Evolutionary conservation across 2,797 vertebrate genomes (phyloP).

Genomic region (Platyrinchus mystaceus): DNA sequence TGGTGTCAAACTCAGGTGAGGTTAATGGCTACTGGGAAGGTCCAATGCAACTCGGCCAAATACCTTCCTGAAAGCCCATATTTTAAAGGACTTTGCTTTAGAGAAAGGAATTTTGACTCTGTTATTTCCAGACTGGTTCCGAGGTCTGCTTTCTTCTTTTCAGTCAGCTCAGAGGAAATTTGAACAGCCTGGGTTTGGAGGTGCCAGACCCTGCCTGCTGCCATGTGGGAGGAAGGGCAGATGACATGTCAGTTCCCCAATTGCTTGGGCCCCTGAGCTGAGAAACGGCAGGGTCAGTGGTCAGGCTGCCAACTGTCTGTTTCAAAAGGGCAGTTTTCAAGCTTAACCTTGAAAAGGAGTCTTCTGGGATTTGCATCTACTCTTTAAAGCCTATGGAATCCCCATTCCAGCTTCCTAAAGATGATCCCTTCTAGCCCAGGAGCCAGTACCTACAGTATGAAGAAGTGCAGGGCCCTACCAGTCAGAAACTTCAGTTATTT

Average conservation of each 20-base stretch:
- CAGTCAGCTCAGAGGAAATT: neutral
- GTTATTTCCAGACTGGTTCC: neutral
- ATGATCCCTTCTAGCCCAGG: neutral
- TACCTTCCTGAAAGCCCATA: neutral
- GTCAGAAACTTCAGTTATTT: neutral
- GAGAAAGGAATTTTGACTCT: neutral
- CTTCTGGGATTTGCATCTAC: neutral
- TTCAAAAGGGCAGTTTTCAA: constrained; percentile 46
- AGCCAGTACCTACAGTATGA: neutral
- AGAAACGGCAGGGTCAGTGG: neutral
- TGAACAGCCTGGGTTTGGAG: neutral
- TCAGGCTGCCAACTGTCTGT: constrained; percentile 13
- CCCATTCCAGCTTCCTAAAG: neutral
- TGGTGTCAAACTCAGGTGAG: fast-evolving
- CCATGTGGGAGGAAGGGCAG: fast-evolving
- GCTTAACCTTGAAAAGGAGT: constrained; percentile 18
- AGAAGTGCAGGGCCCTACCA: neutral
- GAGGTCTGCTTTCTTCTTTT: neutral
- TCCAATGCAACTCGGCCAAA: fast-evolving
- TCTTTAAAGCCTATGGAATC: neutral
- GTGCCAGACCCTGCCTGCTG: neutral
- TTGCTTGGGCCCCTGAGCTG: neutral
- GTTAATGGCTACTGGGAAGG: neutral
- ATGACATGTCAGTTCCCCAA: constrained; percentile 6
- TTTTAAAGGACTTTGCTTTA: neutral